These are phyloP conservation scores for Triplophysa bombifrons DNA, from an alignment of 2,797 vertebrate genomes.

Conservation along the genomic window DNA sequence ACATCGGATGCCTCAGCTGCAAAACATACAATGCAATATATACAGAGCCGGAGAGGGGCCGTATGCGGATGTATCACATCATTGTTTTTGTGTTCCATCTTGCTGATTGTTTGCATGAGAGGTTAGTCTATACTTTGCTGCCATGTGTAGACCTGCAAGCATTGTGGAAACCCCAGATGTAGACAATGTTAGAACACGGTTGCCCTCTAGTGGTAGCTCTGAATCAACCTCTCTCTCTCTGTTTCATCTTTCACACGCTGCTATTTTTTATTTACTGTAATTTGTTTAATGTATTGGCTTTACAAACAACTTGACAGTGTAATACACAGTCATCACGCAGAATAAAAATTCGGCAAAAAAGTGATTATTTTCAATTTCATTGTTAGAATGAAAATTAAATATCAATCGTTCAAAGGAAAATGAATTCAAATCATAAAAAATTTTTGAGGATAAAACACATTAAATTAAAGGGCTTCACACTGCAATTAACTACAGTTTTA, in stretches of 20 bases:
- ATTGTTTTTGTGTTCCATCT: conserved; percentile 9
- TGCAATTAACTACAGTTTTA: too few relatives aligned
- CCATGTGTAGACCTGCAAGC: neutral
- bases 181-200: neutral
- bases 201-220: conserved; percentile 21
- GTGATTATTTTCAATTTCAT: too few relatives aligned
- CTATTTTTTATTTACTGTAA: neutral
- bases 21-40: conserved; percentile 5
- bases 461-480: too few relatives aligned
- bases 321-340: too few relatives aligned
- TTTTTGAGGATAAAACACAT: too few relatives aligned
- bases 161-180: conserved; percentile 5
- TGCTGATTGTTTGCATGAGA: conserved; percentile 14
- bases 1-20: neutral
- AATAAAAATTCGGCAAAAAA: too few relatives aligned
- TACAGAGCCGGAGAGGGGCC: neutral
- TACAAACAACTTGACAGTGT: neutral
- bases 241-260: too few relatives aligned
- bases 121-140: conserved; percentile 7
- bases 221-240: neutral
- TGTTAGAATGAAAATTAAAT: too few relatives aligned
- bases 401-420: too few relatives aligned
- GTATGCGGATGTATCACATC: neutral
- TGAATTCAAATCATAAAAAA: too few relatives aligned
- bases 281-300: neutral